Conservation (phyloP, 2,113 vertebrate genomes). For the Oryzias celebensis region DNA sequence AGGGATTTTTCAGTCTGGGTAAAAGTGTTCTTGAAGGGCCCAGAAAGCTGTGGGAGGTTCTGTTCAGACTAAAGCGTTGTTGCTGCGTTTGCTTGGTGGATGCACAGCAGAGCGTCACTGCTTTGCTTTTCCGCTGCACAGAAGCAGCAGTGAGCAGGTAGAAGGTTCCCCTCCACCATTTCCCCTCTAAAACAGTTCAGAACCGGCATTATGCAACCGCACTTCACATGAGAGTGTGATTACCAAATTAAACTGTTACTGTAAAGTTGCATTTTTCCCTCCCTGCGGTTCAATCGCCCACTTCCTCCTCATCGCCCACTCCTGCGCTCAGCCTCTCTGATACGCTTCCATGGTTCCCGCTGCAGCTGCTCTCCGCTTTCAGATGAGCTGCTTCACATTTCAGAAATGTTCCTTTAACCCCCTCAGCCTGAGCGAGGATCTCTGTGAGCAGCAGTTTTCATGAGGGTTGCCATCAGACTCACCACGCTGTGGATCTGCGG, state of each 20-base stretch:
- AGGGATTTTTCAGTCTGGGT: no score
- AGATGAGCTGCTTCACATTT: slow-evolving; percentile 11
- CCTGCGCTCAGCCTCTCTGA: slow-evolving; percentile 6
- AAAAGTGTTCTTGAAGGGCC: no score
- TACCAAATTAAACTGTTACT: slow-evolving; percentile 20
- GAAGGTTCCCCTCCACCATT: background rate
- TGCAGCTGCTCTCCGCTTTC: background rate
- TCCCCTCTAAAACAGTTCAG: background rate
- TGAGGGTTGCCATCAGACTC: slow-evolving; percentile 50
- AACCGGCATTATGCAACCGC: background rate
- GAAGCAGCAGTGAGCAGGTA: no score
- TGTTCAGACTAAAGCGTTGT: no score
- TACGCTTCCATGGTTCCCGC: slow-evolving; percentile 18
- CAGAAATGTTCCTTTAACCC: background rate
- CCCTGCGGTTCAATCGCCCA: slow-evolving; percentile 3
- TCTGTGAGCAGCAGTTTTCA: background rate
- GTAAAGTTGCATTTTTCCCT: slow-evolving; percentile 2
- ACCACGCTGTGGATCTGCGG: slow-evolving; percentile 98
- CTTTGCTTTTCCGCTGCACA: no score
- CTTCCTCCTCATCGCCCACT: slow-evolving; percentile 16
- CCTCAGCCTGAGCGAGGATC: no score
- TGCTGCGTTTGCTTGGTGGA: no score
- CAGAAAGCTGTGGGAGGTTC: no score
- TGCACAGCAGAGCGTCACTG: no score
- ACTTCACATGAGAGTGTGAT: background rate